A percentile compares a stretch with the other conserved stretches of the same genome.
These are phyloP conservation scores for Antechinus stuartii DNA, from an alignment of 2,113 vertebrate species.

Conservation along the genomic window DNA sequence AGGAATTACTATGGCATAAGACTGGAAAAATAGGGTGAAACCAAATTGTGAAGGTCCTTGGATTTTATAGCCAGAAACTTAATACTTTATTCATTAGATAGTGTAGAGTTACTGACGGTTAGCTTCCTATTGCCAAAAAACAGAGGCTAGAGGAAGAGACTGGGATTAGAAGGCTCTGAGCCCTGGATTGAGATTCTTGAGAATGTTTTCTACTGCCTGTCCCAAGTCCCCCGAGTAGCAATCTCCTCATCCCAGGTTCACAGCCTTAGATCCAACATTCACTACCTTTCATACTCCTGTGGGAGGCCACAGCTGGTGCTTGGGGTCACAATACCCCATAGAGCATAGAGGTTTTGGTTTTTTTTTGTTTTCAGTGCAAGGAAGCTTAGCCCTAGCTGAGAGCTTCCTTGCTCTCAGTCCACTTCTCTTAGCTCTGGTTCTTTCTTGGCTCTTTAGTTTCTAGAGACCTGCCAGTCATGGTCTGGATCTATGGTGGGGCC, in stretches of 20 bases:
- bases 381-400: not conserved
- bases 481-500: constrained; percentile 93
- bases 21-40: not conserved
- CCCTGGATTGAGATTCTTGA: not conserved
- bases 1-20: not conserved
- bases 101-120: not conserved
- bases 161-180: not conserved
- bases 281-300: not conserved
- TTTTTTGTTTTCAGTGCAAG: not conserved
- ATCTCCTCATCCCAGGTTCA: not conserved
- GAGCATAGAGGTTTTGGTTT: not conserved
- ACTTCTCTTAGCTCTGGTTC: not conserved
- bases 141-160: not conserved
- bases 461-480: constrained; percentile 91
- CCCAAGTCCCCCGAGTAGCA: not conserved
- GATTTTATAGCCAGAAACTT: not conserved
- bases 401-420: accelerated
- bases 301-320: not conserved
- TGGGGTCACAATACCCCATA: not conserved
- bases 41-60: not conserved
- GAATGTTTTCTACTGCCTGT: not conserved
- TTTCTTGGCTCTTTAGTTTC: constrained; percentile 85
- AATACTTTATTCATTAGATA: not conserved
- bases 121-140: not conserved
- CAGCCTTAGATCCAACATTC: not conserved